phyloP scores from a whole-genome alignment of 1,140 invertebrate genomes.

The Aphelenchoides avenae region DNA sequence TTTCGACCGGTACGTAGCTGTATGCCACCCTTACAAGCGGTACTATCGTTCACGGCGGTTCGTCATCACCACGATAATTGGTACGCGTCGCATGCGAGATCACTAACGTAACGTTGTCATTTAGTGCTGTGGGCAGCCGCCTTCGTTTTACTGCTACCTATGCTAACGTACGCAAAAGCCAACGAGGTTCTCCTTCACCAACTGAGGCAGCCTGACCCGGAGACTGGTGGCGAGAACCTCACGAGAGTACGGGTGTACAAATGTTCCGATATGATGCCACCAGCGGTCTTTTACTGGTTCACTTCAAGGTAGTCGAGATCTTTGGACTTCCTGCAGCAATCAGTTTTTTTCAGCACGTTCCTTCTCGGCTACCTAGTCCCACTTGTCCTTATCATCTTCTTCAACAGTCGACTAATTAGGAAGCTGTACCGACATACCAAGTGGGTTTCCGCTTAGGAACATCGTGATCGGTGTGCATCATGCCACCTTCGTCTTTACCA shows the following conservation, averaged over 20 bases:
- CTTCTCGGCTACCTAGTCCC: constrained; percentile 49
- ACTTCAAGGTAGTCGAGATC: constrained; percentile 35
- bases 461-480: too few species aligned
- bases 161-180: constrained; percentile 53
- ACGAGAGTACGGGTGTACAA: constrained; percentile 57
- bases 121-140: constrained; percentile 51
- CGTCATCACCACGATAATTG: constrained; percentile 30
- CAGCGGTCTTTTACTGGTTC: constrained; percentile 55
- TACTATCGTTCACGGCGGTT: constrained; percentile 39
- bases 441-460: constrained; percentile 6
- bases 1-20: constrained; percentile 62
- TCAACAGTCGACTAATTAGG: constrained; percentile 50
- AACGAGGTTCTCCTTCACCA: constrained; percentile 56
- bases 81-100: constrained; percentile 2
- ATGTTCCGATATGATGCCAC: constrained; percentile 55
- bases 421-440: constrained; percentile 52
- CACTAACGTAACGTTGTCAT: constrained; percentile 13
- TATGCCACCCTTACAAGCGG: constrained; percentile 60
- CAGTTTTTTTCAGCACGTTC: constrained; percentile 36
- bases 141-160: constrained; percentile 53
- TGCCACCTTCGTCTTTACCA: background rate
- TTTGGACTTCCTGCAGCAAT: constrained; percentile 5
- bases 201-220: constrained; percentile 28
- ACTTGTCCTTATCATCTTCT: constrained; percentile 49
- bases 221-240: constrained; percentile 34